These are phyloP conservation scores for Catharus fuscescens DNA, from an alignment of 2,113 vertebrate genomes.

Conservation along the genomic window DNA sequence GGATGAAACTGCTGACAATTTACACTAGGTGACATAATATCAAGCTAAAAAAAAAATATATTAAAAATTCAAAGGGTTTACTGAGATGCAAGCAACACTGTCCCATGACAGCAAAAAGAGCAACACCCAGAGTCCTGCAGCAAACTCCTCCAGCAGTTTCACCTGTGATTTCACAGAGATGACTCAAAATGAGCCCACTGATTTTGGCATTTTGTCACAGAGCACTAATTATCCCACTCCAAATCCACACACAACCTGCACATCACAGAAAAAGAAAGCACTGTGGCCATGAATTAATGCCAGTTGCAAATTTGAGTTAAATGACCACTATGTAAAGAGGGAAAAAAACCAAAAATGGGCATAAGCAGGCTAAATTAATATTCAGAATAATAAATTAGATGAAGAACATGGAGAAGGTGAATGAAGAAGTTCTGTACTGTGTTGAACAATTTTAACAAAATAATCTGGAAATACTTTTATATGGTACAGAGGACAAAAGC, in stretches of 20 bases:
- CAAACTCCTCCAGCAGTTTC: background rate
- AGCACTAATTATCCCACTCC: background rate
- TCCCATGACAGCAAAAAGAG: background rate
- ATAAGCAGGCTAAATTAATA: conserved; percentile 54
- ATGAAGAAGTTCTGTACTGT: background rate
- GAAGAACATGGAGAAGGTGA: conserved; percentile 45
- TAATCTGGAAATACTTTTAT: background rate
- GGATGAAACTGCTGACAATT: background rate
- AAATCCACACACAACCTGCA: background rate
- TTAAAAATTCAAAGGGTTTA: background rate
- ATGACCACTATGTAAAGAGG: background rate
- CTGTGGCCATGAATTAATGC: background rate
- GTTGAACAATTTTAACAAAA: background rate
- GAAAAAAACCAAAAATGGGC: background rate
- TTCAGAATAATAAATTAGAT: conserved; percentile 30
- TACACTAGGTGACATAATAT: background rate
- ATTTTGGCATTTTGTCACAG: background rate
- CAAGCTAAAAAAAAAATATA: background rate
- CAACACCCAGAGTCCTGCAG: background rate
- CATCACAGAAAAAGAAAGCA: background rate
- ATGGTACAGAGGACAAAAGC: background rate
- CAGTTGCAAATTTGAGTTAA: background rate
- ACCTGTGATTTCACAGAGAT: background rate
- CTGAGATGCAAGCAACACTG: background rate
- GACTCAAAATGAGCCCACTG: background rate